Evolutionary conservation across 1,140 invertebrate genomes (phyloP).

Genomic region (Drosophila subpulchrella): DNA sequence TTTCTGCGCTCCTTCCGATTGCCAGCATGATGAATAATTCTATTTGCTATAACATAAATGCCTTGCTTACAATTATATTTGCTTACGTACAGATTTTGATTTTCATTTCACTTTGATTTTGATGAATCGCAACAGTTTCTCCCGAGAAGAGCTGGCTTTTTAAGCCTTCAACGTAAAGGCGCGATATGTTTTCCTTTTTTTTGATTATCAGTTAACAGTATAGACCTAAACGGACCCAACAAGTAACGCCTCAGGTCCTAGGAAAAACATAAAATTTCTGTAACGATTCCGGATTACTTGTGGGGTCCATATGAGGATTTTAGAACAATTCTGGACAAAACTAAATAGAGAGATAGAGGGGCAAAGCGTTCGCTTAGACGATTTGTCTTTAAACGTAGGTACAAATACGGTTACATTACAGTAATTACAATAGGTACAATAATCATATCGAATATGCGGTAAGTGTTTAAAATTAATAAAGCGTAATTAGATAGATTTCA

Average conservation of each 20-base stretch:
- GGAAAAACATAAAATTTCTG: neutral
- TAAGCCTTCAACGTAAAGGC: constrained; percentile 54
- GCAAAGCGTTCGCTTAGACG: constrained; percentile 44
- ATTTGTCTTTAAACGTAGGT: constrained; percentile 66
- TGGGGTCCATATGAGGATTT: constrained; percentile 21
- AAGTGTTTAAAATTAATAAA: constrained; percentile 78
- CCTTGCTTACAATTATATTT: constrained; percentile 70
- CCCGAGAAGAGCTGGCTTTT: constrained; percentile 33
- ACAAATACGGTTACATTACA: constrained; percentile 66
- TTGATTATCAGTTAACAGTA: constrained; percentile 59
- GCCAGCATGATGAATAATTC: constrained; percentile 64
- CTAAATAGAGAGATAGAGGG: constrained; percentile 38
- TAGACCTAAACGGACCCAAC: constrained; percentile 23
- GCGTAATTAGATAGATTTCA: constrained; percentile 79
- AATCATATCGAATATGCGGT: constrained; percentile 50
- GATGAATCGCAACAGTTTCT: constrained; percentile 51
- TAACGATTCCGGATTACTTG: constrained; percentile 14
- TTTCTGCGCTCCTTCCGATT: constrained; percentile 28
- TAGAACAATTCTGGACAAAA: constrained; percentile 45
- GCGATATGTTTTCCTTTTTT: constrained; percentile 66
- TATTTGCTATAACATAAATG: constrained; percentile 72
- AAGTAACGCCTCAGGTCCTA: constrained; percentile 6
- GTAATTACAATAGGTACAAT: constrained; percentile 58
- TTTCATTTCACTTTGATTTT: constrained; percentile 48
- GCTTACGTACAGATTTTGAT: constrained; percentile 66